Base-by-base conservation (phyloP, 1,140 invertebrate genomes). In the Heliothis virescens region DNA sequence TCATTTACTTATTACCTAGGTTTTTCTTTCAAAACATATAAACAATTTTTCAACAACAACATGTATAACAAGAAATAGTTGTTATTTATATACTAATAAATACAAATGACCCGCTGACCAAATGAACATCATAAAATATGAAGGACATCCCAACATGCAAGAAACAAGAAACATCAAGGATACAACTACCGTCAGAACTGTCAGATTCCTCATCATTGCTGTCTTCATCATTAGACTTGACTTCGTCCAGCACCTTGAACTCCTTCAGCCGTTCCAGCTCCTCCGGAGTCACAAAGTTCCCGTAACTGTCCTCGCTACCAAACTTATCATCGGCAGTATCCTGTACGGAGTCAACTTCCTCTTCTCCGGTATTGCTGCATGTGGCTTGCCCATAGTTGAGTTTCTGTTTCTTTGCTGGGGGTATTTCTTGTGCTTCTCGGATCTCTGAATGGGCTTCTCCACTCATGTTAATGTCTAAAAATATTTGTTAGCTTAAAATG, bases 211-310 rank as follows among this genome's bases (percentile, higher is more conserved):
- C 90, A 79, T 91, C 94, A 78, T 95, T 95, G 86, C 96, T 96
- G 83, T 97, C 96, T 71, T 96, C 95, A 69, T 94, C 94, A 82
- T 96, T 90, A 11, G 89, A 95, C 60, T 95, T 96, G 13, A 97
- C 95, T 92, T 98, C 97, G 90, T 98, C 97, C 26, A 98, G 91
- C 29, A 98, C 96, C 86, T 98, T 97, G 91, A 98, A 98, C 81
- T 97, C 92, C 75, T 87, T 88, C 10, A 95, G 80, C 69, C 90
- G 88, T 81, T 93, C 85, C 26, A 94, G 34, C 79, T 94, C 93
- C 12, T 92, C 91, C 0, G 84, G 85, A 0, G 80, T 89, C 1
- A 93, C 88, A 53, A 89, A 89, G 77, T 93, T 87, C 21, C 78
- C 83, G 29, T 86, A 92, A 26, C 89, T 89, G 63, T 91, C 85